Evolutionary conservation across 2,113 vertebrate genomes (phyloP), one percentile per base, ranked within the genome.

Genomic region (Grantiella picta): DNA sequence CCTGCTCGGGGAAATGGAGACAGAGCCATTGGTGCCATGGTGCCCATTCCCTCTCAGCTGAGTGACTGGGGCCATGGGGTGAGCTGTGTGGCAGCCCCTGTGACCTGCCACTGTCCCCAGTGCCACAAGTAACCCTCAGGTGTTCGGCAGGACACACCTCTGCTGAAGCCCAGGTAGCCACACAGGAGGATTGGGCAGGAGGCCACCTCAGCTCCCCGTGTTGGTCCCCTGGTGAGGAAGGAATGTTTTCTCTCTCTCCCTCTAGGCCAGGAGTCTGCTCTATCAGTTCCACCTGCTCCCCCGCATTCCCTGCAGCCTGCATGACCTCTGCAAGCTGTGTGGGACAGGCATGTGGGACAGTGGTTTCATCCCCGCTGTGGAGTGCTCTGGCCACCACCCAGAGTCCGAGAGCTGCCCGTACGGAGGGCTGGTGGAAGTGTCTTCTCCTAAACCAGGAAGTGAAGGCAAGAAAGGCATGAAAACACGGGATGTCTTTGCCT

Each of bases 341-440:
- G 99, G 99, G 42, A 98, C 99, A 0, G 99, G 99, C 40, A 99
- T 99, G 99, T 99, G 99, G 99, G 99, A 99, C 98, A 99, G 99
- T 1, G 99, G 99, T 90, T 99, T 98, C 98, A 99, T 99, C 95
- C 99, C 99, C 0, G 97, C 99, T 0, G 98, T 99, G 95, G 99
- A 99, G 98, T 99, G 99, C 97, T 99, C 99, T 0, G 99, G 99
- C 59, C 98, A 99, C 65, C 99, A 99, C 96, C 97, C 97, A 0
- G 98, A 98, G 86, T 98, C 98, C 0, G 98, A 99, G 95, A 98
- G 98, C 98, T 99, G 99, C 96, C 99, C 99, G 1, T 99, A 99
- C 2, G 99, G 99, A 92, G 99, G 99, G 87, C 98, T 97, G 12
- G 97, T 96, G 70, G 98, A 98, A 50, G 49, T 5, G 1, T 96